Base-by-base conservation (phyloP, 2,888 invertebrate genomes). In the Lasius fuliginosus region DNA sequence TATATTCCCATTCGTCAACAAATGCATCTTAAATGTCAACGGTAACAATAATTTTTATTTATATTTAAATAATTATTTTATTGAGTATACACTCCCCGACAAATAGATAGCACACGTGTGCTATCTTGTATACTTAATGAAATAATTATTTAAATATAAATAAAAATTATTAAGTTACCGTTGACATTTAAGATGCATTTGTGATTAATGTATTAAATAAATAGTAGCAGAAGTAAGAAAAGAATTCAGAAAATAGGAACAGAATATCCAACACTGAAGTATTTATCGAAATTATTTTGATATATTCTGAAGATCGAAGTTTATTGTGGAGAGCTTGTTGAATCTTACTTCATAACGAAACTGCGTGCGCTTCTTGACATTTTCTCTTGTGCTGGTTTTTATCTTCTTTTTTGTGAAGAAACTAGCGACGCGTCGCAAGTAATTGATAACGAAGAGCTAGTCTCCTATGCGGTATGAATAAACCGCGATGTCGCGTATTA, bases 381-480 rank as follows among this genome's bases (percentile, higher is more conserved):
- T 5, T 30, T 36, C 40, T 36, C 15, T 11, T 36, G 1, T 15
- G 27, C 23, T 36, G 23, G 4, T 42, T 77, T 58, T 58, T 69
- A 68, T n/a, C 4, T n/a, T 33, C 68, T 42, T 58, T 77, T 79
- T 30, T 30, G 1, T 23, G 15, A 23, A 58, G 33, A 42, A n/a
- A 77, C 36, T 27, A 40, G 42, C 33, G 69, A 23, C 42, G 36
- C n/a, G 6, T 69, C 77, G 30, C 30, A 23, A 23, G 15, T 79
- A 79, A 79, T 69, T 79, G 77, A 79, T 58, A 79, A 79, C 69
- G 58, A 69, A 79, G 58, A 69, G 42, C 42, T 5, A 1, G 58
- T 15, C 40, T 53, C 18, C 69, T 68, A 42, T 33, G 56, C 5
- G 69, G 69, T 79, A 36, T 58, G 77, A 79, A 77, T 77, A 77